These are phyloP conservation scores for Tokudaia tokunoshimensis DNA, from an alignment of 2,797 vertebrate species.

Conservation along the genomic window DNA sequence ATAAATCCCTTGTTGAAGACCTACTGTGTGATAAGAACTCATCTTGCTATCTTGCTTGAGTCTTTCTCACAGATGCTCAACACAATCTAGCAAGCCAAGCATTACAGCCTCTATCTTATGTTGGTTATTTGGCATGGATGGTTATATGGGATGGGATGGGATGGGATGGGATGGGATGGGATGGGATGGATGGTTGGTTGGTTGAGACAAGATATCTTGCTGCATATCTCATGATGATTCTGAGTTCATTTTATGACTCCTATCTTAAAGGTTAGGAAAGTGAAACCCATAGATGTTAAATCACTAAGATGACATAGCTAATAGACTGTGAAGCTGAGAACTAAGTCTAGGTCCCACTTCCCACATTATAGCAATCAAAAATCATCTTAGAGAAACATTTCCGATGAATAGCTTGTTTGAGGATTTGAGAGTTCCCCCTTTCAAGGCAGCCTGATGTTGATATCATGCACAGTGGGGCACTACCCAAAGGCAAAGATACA, in stretches of 20 bases:
- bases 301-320: neutral
- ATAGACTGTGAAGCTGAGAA: neutral
- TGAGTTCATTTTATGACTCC: neutral
- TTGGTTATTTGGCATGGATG: neutral
- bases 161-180: no score
- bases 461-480: neutral
- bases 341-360: neutral
- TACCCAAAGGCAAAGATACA: neutral
- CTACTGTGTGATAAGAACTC: neutral
- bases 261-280: conserved; percentile 38
- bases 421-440: neutral
- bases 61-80: conserved; percentile 9
- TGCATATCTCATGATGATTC: neutral
- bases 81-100: neutral
- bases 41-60: neutral
- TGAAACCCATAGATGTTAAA: neutral
- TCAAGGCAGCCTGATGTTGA: neutral
- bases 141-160: neutral
- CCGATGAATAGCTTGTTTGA: neutral
- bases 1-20: neutral
- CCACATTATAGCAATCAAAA: neutral
- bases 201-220: neutral
- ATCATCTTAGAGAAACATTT: neutral
- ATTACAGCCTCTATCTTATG: neutral
- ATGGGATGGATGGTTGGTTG: neutral